A percentile compares a stretch with the other conserved stretches of the same genome.
Conservation (phyloP, 1,140 invertebrate species). For the Piezodorus guildinii region DNA sequence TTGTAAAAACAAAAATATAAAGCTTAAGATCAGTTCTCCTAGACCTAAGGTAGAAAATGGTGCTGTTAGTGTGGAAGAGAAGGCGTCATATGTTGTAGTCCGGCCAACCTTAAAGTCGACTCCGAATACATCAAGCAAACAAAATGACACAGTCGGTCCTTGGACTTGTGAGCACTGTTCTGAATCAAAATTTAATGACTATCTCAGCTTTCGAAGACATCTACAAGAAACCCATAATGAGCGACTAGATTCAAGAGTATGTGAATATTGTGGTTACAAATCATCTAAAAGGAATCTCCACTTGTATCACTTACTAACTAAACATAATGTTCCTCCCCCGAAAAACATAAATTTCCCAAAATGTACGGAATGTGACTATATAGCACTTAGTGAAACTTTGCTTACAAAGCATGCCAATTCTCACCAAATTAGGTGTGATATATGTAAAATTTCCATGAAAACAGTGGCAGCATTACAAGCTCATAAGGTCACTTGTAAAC, state of each 20-base stretch:
- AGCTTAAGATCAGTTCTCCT: conserved; percentile 64
- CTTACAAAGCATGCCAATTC: conserved; percentile 45
- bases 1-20: conserved; percentile 79
- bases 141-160: conserved; percentile 37
- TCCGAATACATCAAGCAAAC: neutral
- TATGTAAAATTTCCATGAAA: conserved; percentile 41
- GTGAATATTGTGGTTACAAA: conserved; percentile 72
- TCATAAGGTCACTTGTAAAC: conserved; percentile 21
- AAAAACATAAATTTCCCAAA: conserved; percentile 57
- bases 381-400: conserved; percentile 53
- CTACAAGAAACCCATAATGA: conserved; percentile 69
- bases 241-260: conserved; percentile 63
- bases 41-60: conserved; percentile 32
- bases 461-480: conserved; percentile 21
- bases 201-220: conserved; percentile 65
- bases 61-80: conserved; percentile 33
- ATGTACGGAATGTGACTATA: conserved; percentile 60
- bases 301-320: conserved; percentile 66
- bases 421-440: conserved; percentile 33
- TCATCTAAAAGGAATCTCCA: conserved; percentile 61
- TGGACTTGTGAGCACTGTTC: conserved; percentile 56
- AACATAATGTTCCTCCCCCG: conserved; percentile 62
- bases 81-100: conserved; percentile 41
- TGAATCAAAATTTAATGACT: conserved; percentile 56
- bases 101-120: conserved; percentile 35